Conservation (phyloP, 2,888 invertebrate species). For the Xylota sylvarum region DNA sequence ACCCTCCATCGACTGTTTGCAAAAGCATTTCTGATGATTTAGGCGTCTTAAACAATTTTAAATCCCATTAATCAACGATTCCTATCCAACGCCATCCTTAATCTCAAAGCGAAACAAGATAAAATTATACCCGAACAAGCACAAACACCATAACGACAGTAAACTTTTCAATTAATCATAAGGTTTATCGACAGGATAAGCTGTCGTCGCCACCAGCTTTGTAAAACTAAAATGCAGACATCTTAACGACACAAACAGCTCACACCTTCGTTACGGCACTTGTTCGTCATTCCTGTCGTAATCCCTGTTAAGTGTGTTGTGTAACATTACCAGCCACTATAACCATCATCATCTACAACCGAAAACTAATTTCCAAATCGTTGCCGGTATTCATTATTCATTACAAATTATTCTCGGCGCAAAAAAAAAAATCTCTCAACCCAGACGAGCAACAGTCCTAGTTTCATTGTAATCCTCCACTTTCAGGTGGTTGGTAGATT, state of each 20-base stretch:
- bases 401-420: conserved; percentile 18
- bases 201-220: conserved; percentile 57
- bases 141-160: conserved; percentile 36
- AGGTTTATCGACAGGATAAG: conserved; percentile 65
- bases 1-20: not conserved
- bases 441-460: conserved; percentile 33
- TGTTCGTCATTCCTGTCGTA: conserved; percentile 28
- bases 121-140: conserved; percentile 49
- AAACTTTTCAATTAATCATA: conserved; percentile 72
- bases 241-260: conserved; percentile 32
- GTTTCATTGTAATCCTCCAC: not conserved
- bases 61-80: conserved; percentile 56
- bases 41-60: conserved; percentile 30
- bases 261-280: conserved; percentile 10
- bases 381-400: conserved; percentile 50
- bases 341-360: conserved; percentile 2
- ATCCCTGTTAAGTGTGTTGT: conserved; percentile 40
- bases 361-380: conserved; percentile 54
- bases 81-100: conserved; percentile 18
- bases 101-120: conserved; percentile 37
- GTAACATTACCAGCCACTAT: conserved; percentile 7
- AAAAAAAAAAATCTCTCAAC: not conserved
- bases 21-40: conserved; percentile 26
- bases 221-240: conserved; percentile 47
- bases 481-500: not conserved